Conservation (phyloP, 2,888 invertebrate genomes). For the Cephus sareptanus region DNA sequence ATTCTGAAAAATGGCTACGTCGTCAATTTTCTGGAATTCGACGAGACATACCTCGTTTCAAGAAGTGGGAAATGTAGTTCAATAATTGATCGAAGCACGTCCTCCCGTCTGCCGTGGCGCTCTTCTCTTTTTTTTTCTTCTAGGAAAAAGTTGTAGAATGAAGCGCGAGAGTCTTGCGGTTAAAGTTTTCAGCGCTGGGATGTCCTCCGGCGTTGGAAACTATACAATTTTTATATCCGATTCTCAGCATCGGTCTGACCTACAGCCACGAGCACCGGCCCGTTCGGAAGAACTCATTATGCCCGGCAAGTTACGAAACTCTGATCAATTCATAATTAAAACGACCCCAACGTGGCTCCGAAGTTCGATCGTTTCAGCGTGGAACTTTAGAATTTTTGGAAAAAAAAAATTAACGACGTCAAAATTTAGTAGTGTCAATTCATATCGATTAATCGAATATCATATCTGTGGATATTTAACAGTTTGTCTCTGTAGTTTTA, state of each 20-base stretch:
- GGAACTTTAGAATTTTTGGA: conserved; percentile 12
- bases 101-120: not conserved
- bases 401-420: not conserved
- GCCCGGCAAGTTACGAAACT: conserved; percentile 44
- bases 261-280: conserved; percentile 1
- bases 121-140: not conserved
- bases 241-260: conserved; percentile 6
- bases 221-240: conserved; percentile 33
- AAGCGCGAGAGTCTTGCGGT: not conserved
- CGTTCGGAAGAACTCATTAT: conserved; percentile 30
- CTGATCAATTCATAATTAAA: conserved; percentile 54
- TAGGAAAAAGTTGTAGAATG: not conserved
- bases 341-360: conserved; percentile 23
- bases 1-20: not conserved
- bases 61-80: not conserved
- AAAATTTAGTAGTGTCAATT: not conserved
- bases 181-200: conserved; percentile 4
- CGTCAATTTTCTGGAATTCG: not conserved
- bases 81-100: not conserved
- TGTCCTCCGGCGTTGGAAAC: conserved; percentile 23
- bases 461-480: not conserved
- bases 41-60: not conserved
- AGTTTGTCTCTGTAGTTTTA: not conserved
- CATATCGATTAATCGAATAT: not conserved
- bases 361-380: conserved; percentile 28